phyloP scores from a whole-genome alignment of 2,113 vertebrate species.

The Puffinus mauretanicus region DNA sequence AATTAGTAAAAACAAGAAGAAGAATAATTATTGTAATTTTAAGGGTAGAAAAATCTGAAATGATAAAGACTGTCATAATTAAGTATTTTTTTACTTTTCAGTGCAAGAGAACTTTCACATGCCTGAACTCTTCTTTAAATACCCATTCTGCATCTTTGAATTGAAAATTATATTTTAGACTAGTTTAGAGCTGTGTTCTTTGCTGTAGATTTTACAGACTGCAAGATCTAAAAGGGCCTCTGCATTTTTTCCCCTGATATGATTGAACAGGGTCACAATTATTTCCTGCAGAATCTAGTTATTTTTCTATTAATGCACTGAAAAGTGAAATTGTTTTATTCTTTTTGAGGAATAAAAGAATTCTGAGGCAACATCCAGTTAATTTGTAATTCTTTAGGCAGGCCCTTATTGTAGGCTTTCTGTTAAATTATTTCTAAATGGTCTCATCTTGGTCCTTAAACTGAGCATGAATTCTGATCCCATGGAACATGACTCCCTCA shows the following conservation, averaged over 20 bases:
- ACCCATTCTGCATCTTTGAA: neutral
- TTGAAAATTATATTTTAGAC: neutral
- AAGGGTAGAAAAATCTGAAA: neutral
- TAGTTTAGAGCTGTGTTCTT: neutral
- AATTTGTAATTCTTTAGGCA: neutral
- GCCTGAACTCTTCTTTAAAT: neutral
- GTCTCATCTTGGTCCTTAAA: neutral
- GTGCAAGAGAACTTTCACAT: neutral
- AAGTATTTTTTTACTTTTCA: neutral
- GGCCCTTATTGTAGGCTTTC: neutral
- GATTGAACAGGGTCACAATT: neutral
- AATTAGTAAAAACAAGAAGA: neutral
- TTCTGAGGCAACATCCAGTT: neutral
- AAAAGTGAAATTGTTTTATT: neutral
- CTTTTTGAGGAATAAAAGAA: neutral
- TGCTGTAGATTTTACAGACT: neutral
- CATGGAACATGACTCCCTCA: neutral
- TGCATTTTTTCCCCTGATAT: neutral
- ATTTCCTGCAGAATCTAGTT: neutral
- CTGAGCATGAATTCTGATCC: neutral
- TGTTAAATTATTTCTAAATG: neutral
- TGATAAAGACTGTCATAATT: neutral
- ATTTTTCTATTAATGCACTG: neutral
- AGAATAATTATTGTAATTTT: neutral
- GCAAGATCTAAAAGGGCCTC: neutral